Base-by-base conservation (phyloP, 2,888 invertebrate genomes). In the Himalopsyche anomala region DNA sequence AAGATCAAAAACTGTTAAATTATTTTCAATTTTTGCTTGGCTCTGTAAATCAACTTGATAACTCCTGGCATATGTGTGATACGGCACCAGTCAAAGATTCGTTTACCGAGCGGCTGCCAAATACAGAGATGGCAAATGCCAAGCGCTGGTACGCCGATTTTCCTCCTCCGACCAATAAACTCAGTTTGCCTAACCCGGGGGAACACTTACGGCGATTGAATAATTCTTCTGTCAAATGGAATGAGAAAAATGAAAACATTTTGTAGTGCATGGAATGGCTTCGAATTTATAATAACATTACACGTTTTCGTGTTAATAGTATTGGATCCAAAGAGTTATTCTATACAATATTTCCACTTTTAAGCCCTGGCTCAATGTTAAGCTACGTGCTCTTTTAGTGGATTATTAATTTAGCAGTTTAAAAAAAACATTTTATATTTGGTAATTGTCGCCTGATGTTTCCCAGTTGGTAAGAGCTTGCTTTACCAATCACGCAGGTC, bases 221-320 rank as follows among this genome's bases (percentile, higher is more conserved):
- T 87, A 86, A 86, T 87, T 86, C 86, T 84, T 83, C 85, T 81
- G 87, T 86, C 86, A 84, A 87, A 87, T 87, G 86, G 85, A 83
- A 87, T 86, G 86, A 62, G 82, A 86, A 80, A 87, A 85, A 79
- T 82, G 62, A 62, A 62, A 62, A 62, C 62, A 62, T 62, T 62
- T 62, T 19, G 62, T 62, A 62, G n/a, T 62, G 62, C 19, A 28
- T 62, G 11, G 19, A 62, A 62, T 2, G 62, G 28, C 62, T 62
- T 62, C 62, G 62, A 62, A 62, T 62, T 62, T 11, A 62, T 62
- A 62, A 62, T 19, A 62, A n/a, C 62, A 19, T 62, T 62, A 62
- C 28, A 62, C 62, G 9, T 62, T 9, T 62, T 19, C 62, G 62
- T 19, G 19, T 19, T 15, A 0, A 15, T 5, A 15, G 51, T 51